Base-by-base conservation (phyloP, 1,140 invertebrate species). In the Adelges cooleyi region DNA sequence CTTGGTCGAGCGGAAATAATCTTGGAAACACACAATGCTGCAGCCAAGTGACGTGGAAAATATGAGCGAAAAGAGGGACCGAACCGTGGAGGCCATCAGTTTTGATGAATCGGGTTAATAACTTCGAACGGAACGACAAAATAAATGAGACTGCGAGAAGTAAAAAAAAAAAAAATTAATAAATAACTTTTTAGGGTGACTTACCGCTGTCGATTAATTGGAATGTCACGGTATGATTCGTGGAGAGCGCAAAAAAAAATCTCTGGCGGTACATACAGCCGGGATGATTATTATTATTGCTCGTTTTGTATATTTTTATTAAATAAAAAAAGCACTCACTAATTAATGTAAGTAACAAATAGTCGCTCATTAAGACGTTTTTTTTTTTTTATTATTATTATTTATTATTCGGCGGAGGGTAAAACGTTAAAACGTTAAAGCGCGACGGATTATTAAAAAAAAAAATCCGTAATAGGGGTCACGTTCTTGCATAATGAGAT, bases 331-430 rank as follows among this genome's bases (percentile, higher is more conserved):
- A 62, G 33, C 56, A 20, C 25, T 46, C 42, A 42, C 56, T 62
- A 62, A 62, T 62, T 62, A 62, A 62, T 42, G 6, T 8, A 44
- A 44, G 56, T 62, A 62, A 62, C 56, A 62, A 48, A 62, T 62
- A 62, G 56, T 62, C 56, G 56, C 56, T 62, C 56, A 42, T 62
- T 62, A 62, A 46, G 23, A 29, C 22, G 27, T 46, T 29, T 11
- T 13, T 59, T 59, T 17, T 59, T 59, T 17, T n/a, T n/a, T 3
- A n/a, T n/a, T n/a, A n/a, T n/a, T n/a, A n/a, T n/a, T n/a, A n/a
- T n/a, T n/a, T n/a, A 44, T 17, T 8, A n/a, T 17, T 3, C 23
- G 15, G 22, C 29, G 46, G 56, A 62, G 56, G 56, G 56, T 44
- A 59, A 22, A 62, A 62, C 25, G 22, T 46, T 42, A 17, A 62